These are phyloP conservation scores for Neolamprologus devosi DNA, from an alignment of 2,113 vertebrate species.

Conservation along the genomic window DNA sequence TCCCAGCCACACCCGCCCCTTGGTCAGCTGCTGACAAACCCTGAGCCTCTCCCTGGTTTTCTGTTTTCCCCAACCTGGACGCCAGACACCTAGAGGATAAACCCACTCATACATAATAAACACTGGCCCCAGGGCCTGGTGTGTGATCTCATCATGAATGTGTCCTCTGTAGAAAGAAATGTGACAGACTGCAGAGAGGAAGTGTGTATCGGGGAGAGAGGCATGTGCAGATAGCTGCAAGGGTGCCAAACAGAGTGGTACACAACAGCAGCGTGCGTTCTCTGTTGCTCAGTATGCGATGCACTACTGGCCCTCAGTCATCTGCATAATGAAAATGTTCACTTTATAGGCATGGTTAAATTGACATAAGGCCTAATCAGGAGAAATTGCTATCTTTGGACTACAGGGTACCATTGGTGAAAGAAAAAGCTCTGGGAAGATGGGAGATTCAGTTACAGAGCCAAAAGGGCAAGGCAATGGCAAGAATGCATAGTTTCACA, in stretches of 20 bases:
- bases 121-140: constrained; percentile 45
- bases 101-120: constrained; percentile 60
- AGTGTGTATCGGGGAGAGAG: background rate
- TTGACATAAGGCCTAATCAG: constrained; percentile 19
- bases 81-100: constrained; percentile 38
- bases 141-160: constrained; percentile 55
- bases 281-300: constrained; percentile 2
- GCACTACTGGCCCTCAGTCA: constrained; percentile 7
- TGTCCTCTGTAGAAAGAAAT: constrained; percentile 40
- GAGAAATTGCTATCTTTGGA: constrained; percentile 4
- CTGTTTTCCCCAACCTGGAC: constrained; percentile 22
- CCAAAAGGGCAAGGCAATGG: background rate
- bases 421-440: background rate
- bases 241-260: constrained; percentile 33
- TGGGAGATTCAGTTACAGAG: background rate
- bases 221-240: constrained; percentile 15
- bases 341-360: constrained; percentile 28
- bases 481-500: background rate
- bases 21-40: constrained; percentile 15
- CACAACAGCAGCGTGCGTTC: constrained; percentile 17
- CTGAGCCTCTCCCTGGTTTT: constrained; percentile 9
- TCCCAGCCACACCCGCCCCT: background rate
- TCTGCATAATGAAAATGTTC: constrained; percentile 44
- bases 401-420: background rate
- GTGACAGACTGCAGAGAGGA: constrained; percentile 44